Evolutionary conservation across 2,888 invertebrate genomes (phyloP).

Genomic region (Podabrus alpinus): DNA sequence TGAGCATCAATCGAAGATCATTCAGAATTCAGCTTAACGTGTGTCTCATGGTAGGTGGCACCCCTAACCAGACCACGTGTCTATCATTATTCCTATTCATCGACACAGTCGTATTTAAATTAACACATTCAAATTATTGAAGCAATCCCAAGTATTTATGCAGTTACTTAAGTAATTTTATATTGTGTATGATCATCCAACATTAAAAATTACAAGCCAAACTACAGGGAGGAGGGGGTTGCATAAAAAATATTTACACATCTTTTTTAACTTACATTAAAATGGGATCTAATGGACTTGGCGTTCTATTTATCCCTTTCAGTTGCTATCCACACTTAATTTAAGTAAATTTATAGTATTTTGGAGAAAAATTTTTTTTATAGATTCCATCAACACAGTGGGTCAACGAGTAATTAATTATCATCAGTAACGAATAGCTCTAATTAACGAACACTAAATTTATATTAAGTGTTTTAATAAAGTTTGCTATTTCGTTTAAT

Average conservation of each 20-base stretch:
- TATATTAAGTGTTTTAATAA: neutral
- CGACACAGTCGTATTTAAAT: slow-evolving; percentile 18
- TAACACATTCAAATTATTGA: slow-evolving; percentile 19
- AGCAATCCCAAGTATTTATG: neutral
- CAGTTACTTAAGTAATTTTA: neutral
- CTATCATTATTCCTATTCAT: slow-evolving; percentile 33
- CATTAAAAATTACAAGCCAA: neutral
- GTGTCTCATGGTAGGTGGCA: slow-evolving; percentile 24
- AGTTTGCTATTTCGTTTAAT: neutral
- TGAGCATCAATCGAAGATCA: slow-evolving; percentile 15
- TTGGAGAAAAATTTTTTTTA: neutral
- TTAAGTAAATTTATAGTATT: no score
- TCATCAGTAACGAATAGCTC: neutral
- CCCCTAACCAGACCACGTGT: slow-evolving; percentile 25
- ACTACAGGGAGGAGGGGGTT: neutral
- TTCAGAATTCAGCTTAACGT: slow-evolving; percentile 18
- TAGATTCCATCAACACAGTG: neutral
- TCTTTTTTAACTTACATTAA: no score
- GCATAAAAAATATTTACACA: no score
- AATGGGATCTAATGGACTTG: no score
- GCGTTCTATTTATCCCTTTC: no score
- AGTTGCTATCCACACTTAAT: no score
- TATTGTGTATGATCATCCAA: neutral
- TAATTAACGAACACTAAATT: neutral
- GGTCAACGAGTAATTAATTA: neutral